These are phyloP conservation scores for Parazoanthus swiftii DNA, from an alignment of 92 coral and sea anemone species.

Conservation along the genomic window DNA sequence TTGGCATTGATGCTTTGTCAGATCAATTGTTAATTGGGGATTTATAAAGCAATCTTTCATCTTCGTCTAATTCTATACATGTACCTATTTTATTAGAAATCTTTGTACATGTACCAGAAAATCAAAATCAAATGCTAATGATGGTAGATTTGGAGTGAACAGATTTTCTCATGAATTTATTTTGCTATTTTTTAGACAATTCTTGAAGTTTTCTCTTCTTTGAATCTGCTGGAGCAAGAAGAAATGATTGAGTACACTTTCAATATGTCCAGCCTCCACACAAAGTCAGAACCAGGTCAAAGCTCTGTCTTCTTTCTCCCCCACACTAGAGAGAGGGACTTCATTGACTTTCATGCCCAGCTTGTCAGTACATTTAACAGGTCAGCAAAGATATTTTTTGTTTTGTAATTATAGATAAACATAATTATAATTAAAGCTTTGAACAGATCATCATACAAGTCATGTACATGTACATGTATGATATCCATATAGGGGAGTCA, in stretches of 20 bases:
- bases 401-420: not conserved
- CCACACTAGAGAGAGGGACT: slow-evolving; percentile 38
- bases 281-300: slow-evolving; percentile 9
- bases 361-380: slow-evolving; percentile 65
- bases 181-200: slow-evolving; percentile 43
- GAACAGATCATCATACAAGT: not conserved
- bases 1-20: too few relatives aligned
- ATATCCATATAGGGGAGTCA: too few relatives aligned
- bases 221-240: slow-evolving; percentile 52
- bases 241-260: slow-evolving; percentile 63
- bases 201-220: slow-evolving; percentile 42
- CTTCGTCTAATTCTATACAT: too few relatives aligned
- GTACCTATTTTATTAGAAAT: too few relatives aligned
- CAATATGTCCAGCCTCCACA: slow-evolving; percentile 43
- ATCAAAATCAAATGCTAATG: too few relatives aligned
- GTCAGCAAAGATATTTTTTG: not conserved
- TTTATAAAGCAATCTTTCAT: too few relatives aligned
- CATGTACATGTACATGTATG: too few relatives aligned
- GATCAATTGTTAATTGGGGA: too few relatives aligned
- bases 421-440: not conserved
- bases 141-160: too few relatives aligned
- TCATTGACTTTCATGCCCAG: slow-evolving; percentile 46
- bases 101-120: too few relatives aligned
- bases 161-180: too few relatives aligned
- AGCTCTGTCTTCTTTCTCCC: slow-evolving; percentile 66